Evolutionary conservation across 2,113 vertebrate species (phyloP), one percentile per base, ranked within the genome.

Genomic region (Carassius carassius): DNA sequence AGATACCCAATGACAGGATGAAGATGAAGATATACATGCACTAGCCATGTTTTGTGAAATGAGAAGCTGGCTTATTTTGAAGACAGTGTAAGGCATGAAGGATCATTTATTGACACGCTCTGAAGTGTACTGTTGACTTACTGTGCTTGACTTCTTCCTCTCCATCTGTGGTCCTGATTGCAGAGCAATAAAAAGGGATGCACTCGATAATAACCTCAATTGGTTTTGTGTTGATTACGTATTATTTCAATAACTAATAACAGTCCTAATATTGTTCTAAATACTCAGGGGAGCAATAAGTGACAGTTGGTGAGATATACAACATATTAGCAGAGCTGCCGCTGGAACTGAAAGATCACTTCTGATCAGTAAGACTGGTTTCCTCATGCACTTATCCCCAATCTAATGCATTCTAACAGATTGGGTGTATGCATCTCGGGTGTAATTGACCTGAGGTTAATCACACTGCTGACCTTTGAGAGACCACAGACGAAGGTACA

Each of bases 241-340:
- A 37, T 69, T 51, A 87, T 47, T 47, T 23, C 37, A 69, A 82
- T 78, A 81, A 87, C 83, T 81, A 85, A 85, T 87, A 87, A 78
- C 81, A 51, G 83, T 83, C 49, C 21, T 63, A 58, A 82, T 73
- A 13, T 63, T 81, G 82, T 19, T 21, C 49, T 56, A 80, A 41
- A 78, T 12, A 37, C 85, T 76, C 74, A 86, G 29, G 74, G 81
- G 85, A 82, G 73, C 25, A n/a, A 83, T 86, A 78, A 79, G 29
- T 56, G 75, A 72, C 63, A 70, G 85, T 63, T 35, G 44, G 85
- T 23, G 29, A 23, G n/a, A 29, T 23, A 6, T 6, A 44, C 62
- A 85, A 23, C 76, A 79, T 77, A 77, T 79, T 72, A 85, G 63
- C 62, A 78, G 67, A 62, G 35, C 63, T 73, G 49, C 62, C 5